Percentiles rank a stretch among this genome's conserved stretches.
These are phyloP conservation scores for Ceratina calcarata DNA, from an alignment of 1,140 invertebrate genomes.

Conservation along the genomic window DNA sequence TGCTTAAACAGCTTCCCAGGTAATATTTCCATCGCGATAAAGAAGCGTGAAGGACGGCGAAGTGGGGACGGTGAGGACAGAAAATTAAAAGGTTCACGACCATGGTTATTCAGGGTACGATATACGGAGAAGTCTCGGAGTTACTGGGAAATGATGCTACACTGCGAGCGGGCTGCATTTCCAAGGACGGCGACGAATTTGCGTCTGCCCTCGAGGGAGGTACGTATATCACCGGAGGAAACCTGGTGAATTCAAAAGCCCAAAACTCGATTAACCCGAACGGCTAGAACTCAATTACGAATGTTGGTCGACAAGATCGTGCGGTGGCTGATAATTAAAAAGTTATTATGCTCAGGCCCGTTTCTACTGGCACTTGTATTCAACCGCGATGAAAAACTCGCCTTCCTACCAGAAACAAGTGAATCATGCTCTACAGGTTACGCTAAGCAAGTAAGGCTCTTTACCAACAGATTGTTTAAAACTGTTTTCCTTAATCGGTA, in stretches of 20 bases:
- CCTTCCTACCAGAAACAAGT: constrained; percentile 49
- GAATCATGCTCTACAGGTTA: constrained; percentile 45
- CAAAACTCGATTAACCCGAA: constrained; percentile 50
- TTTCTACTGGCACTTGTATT: constrained; percentile 64
- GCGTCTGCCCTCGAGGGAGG: constrained; percentile 60
- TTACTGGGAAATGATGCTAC: constrained; percentile 58
- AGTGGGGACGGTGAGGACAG: not conserved
- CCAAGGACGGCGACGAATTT: constrained; percentile 56
- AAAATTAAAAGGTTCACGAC: not conserved
- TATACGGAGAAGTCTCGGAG: constrained; percentile 23
- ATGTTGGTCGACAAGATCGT: constrained; percentile 24
- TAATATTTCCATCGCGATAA: not conserved
- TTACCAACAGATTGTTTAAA: not conserved
- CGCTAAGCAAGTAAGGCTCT: constrained; percentile 49
- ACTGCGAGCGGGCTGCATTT: constrained; percentile 54
- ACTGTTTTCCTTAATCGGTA: too few relatives aligned
- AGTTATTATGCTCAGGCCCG: constrained; percentile 64
- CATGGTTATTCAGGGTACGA: constrained; percentile 11
- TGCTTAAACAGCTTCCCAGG: constrained; percentile 19
- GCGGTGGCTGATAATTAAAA: constrained; percentile 58
- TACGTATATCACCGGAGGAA: constrained; percentile 42
- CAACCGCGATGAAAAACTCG: constrained; percentile 44
- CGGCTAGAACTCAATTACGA: constrained; percentile 60
- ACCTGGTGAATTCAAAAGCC: constrained; percentile 23
- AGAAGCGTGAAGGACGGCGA: not conserved